phyloP scores from a whole-genome alignment of 2,113 vertebrate genomes.

The Lucifuga dentata region DNA sequence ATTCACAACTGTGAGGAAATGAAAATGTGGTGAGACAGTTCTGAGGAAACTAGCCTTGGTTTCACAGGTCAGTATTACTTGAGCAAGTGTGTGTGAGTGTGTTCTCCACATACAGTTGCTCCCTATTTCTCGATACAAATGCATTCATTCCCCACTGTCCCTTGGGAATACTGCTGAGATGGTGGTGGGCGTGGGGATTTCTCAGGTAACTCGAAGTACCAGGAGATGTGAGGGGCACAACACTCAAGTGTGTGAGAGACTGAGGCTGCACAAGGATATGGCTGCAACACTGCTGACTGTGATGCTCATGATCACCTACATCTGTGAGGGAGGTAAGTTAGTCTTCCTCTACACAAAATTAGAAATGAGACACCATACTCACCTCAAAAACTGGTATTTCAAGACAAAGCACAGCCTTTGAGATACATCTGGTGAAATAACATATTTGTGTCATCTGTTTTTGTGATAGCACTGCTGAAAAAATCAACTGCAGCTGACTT shows the following conservation, averaged over 20 bases:
- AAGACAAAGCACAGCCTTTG: neutral
- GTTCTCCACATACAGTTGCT: neutral
- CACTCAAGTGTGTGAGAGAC: slow-evolving; percentile 34
- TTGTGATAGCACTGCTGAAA: slow-evolving; percentile 66
- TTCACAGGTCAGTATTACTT: neutral
- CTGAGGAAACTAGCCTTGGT: too few species aligned
- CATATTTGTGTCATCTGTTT: slow-evolving; percentile 15
- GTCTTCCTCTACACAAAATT: neutral
- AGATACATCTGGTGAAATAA: neutral
- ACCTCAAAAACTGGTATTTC: neutral
- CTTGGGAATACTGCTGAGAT: slow-evolving; percentile 8
- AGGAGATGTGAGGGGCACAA: slow-evolving; percentile 22
- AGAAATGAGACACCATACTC: neutral
- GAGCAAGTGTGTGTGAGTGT: neutral
- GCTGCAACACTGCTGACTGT: slow-evolving; percentile 63
- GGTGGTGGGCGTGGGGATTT: slow-evolving; percentile 61
- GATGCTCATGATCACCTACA: slow-evolving; percentile 62
- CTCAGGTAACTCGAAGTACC: slow-evolving; percentile 62
- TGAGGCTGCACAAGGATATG: slow-evolving; percentile 58
- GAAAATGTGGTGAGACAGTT: too few species aligned
- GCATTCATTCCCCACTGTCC: slow-evolving; percentile 8
- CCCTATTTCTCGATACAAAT: slow-evolving; percentile 1
- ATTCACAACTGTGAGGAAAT: too few species aligned
- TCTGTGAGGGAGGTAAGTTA: slow-evolving; percentile 76
- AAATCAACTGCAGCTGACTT: slow-evolving; percentile 72